Base-by-base conservation (phyloP, 2,797 vertebrate genomes). In the Triplophysa bombifrons region DNA sequence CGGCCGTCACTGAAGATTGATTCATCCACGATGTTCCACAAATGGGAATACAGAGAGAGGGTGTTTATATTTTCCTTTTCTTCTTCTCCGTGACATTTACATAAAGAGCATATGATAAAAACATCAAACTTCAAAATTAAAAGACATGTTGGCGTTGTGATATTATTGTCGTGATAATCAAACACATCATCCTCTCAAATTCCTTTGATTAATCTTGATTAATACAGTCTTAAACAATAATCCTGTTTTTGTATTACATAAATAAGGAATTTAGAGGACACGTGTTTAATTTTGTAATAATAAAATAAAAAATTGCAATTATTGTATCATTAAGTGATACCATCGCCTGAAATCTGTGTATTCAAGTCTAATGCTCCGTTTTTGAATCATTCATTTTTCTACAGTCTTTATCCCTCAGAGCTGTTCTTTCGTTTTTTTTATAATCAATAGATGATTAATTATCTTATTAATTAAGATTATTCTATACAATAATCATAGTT, bases 1-100 rank as follows among this genome's bases (percentile, higher is more conserved):
- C 58, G 38, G 1, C 63, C 20, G 63, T 63, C 25, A 16, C 25
- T 64, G 81, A 75, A 90, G 91, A 92, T 88, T 83, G 90, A 93
- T 89, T 87, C 80, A 89, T 87, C 80, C 85, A 78, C 82, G 74
- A 80, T 11, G 41, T 41, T 85, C 84, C 84, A 86, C 84, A 88
- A 75, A 77, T 9, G 84, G 84, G 78, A 82, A 70, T n/a, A 0
- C 8, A 20, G 53, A 56, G 53, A 56, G n/a, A 27, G 4, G 56
- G 48, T 64, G 68, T 75, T 19, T 44, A 19, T 53, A n/a, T 53
- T 27, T 27, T 16, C 13, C 3, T 51, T n/a, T 22, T 20, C 53
- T 20, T 56, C n/a, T 56, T 56, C n/a, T 20, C 53, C 8, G 53
- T 56, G 41, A 25, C 14, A 22, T 60, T 1, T 5, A 44, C 25